Base-by-base conservation (phyloP, 2,888 invertebrate genomes). In the Agrenia bidenticulata region DNA sequence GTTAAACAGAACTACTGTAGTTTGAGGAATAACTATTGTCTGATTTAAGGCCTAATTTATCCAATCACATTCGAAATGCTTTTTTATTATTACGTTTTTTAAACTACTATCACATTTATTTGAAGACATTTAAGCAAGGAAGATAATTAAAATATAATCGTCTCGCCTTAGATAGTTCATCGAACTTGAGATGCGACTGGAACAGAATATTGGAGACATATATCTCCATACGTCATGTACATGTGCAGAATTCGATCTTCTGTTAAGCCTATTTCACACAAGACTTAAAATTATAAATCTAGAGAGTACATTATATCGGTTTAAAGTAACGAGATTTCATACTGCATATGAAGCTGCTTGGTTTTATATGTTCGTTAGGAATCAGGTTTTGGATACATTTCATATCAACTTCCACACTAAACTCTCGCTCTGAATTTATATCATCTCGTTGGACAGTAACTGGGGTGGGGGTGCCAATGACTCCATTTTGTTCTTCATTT, bases 121-220 rank as follows among this genome's bases (percentile, higher is more conserved):
- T n/a, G n/a, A n/a, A n/a, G n/a, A n/a, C n/a, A n/a, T n/a, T n/a
- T n/a, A n/a, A n/a, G n/a, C n/a, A n/a, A n/a, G n/a, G n/a, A n/a
- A n/a, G n/a, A n/a, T n/a, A 39, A 39, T 39, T 39, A 11, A 39
- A 39, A 39, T 39, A 39, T 39, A 13, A 39, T 11, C 13, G 15
- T 39, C 39, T 39, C 13, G 15, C 13, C 13, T 39, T n/a, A n/a
- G 32, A 32, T 11, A 32, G 5, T 32, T 32, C 11, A 32, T 11
- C 11, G 32, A 32, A 11, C 32, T 32, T 32, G 32, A 32, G 51
- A 9, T 2, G 51, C 7, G 27, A 59, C 67, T 1, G 73, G 73
- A 51, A 73, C 39, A 50, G 61, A 64, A 41, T 69, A 73, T 26
- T 73, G 73, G 4, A 73, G 58, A 17, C 60, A 65, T n/a, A 69